Conservation (phyloP, 2,797 vertebrate species). For the Austrolebias charrua region DNA sequence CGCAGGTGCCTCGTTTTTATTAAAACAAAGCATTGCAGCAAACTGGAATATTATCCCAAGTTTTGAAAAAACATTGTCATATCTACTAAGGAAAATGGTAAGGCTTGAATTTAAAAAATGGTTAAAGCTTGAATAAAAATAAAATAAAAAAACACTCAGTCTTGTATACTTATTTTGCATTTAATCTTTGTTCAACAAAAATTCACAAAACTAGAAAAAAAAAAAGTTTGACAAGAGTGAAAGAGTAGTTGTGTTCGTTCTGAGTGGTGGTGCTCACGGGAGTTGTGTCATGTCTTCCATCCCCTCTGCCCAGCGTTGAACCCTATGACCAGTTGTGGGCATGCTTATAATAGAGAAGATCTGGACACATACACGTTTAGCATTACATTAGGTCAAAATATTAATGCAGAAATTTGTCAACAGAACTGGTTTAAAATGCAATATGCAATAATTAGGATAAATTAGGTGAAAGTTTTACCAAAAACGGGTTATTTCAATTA, state of each 20-base stretch:
- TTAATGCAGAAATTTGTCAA: conserved; percentile 22
- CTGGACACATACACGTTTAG: conserved; percentile 71
- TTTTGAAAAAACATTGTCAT: too few relatives aligned
- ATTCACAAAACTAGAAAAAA: not conserved
- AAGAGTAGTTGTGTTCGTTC: conserved; percentile 28
- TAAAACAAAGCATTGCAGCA: not conserved
- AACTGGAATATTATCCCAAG: too few relatives aligned
- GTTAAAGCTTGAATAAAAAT: too few relatives aligned
- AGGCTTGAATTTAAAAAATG: too few relatives aligned
- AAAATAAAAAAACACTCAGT: too few relatives aligned
- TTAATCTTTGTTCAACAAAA: too few relatives aligned
- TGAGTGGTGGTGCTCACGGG: conserved; percentile 82
- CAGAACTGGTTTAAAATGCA: conserved; percentile 12
- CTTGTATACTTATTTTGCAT: too few relatives aligned
- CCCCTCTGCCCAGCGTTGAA: conserved; percentile 82
- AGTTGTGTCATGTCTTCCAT: conserved; percentile 96
- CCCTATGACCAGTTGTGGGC: conserved; percentile 78
- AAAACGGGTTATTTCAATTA: too few relatives aligned
- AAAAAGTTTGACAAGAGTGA: conserved; percentile 24
- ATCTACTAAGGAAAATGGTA: too few relatives aligned
- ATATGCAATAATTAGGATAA: conserved; percentile 14
- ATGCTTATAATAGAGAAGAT: conserved; percentile 89
- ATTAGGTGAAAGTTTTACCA: not conserved
- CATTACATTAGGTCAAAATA: conserved; percentile 34
- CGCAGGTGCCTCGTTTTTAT: conserved; percentile 4